A percentile compares a stretch with the other conserved stretches of the same genome.
Conservation (phyloP, 2,797 vertebrate species). For the Sebastolobus altivelis region DNA sequence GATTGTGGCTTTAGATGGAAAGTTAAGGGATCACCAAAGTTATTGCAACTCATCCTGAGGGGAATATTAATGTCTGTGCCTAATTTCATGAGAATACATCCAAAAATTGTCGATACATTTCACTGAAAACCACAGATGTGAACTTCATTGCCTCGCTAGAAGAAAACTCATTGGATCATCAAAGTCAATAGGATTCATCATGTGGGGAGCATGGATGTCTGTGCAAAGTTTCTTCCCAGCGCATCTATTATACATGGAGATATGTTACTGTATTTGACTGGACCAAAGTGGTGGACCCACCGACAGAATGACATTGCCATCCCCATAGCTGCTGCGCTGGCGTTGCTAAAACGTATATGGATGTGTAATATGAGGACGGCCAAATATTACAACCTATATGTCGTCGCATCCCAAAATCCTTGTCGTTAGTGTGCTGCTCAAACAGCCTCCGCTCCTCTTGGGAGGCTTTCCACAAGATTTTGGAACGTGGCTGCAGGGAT, state of each 20-base stretch:
- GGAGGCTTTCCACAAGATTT: constrained; percentile 31
- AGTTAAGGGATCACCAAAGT: not conserved
- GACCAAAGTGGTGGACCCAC: not conserved
- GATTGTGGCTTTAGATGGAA: not conserved
- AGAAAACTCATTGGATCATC: not conserved
- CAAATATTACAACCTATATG: not conserved
- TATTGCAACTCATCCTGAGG: not conserved
- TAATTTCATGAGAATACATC: not conserved
- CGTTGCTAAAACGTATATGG: too few species aligned
- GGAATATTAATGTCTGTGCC: not conserved
- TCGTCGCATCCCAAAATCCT: constrained; percentile 10
- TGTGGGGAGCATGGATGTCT: not conserved
- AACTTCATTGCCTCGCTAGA: not conserved
- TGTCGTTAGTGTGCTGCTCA: not conserved
- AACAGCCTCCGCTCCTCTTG: constrained; percentile 11
- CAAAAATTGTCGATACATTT: not conserved
- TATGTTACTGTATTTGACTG: not conserved
- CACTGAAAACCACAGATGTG: not conserved
- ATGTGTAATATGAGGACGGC: not conserved
- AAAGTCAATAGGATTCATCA: not conserved
- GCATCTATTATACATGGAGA: not conserved
- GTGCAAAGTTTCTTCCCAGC: not conserved
- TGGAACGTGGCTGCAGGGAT: constrained; percentile 29
- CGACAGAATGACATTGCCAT: not conserved
- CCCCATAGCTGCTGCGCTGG: not conserved